A percentile compares a stretch with the other conserved stretches of the same genome.
These are phyloP conservation scores for Poecilia picta DNA, from an alignment of 2,797 vertebrate species.

Conservation along the genomic window DNA sequence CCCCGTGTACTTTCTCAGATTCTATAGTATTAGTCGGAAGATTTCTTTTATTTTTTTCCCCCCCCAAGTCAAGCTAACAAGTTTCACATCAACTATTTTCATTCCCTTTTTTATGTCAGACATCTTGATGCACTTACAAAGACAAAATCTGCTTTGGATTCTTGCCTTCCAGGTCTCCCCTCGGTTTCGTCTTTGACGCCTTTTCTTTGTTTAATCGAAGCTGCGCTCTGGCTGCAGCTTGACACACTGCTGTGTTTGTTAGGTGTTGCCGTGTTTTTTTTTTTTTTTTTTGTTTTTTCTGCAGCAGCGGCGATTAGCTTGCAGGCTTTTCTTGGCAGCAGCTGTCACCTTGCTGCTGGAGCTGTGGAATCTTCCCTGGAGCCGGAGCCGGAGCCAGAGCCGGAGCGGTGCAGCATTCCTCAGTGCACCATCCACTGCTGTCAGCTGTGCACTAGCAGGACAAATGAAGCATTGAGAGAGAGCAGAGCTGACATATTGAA, in stretches of 20 bases:
- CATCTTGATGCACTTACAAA: not conserved
- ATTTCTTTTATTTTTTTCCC: too few relatives aligned
- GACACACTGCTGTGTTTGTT: slow-evolving; percentile 48
- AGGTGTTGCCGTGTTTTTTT: slow-evolving; percentile 53
- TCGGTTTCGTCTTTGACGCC: not conserved
- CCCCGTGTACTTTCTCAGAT: not conserved
- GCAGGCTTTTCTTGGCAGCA: slow-evolving; percentile 72
- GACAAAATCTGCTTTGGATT: not conserved
- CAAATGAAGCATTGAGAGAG: slow-evolving; percentile 71
- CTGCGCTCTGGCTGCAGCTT: slow-evolving; percentile 10
- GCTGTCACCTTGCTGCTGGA: slow-evolving; percentile 77
- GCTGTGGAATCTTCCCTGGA: slow-evolving; percentile 74
- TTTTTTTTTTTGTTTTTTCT: not conserved
- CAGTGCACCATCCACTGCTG: slow-evolving; percentile 64
- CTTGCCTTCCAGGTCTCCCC: not conserved
- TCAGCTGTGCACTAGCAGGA: slow-evolving; percentile 67
- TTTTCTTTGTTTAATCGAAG: not conserved
- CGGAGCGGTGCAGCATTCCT: slow-evolving; percentile 73
- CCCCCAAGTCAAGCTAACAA: not conserved
- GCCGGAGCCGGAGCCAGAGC: too few relatives aligned
- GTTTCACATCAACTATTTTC: not conserved
- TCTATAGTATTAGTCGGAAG: not conserved
- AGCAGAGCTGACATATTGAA: slow-evolving; percentile 64
- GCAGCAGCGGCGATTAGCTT: slow-evolving; percentile 44
- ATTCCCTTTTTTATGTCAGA: not conserved